These are phyloP conservation scores for Origma solitaria DNA, from an alignment of 2,113 vertebrate genomes.

Conservation along the genomic window DNA sequence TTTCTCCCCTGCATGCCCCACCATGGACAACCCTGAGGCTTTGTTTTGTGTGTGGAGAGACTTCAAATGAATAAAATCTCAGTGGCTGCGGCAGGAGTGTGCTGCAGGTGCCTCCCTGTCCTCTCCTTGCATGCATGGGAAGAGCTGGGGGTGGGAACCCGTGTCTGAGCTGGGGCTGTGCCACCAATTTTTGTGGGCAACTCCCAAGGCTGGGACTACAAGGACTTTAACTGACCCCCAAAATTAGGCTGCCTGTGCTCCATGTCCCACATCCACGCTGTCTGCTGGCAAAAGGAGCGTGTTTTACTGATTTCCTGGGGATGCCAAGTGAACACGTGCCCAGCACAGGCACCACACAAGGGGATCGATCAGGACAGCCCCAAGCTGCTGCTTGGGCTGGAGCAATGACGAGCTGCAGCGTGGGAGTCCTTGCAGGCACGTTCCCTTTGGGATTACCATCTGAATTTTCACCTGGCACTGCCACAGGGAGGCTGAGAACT, in stretches of 20 bases:
- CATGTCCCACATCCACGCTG: fast-evolving
- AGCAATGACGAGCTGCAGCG: fast-evolving
- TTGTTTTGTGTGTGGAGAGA: fast-evolving
- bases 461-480: neutral
- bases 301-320: neutral
- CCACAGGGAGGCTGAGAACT: neutral
- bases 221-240: neutral
- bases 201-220: neutral
- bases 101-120: neutral
- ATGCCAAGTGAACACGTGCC: neutral
- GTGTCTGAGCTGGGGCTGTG: fast-evolving
- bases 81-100: neutral
- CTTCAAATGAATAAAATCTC: neutral
- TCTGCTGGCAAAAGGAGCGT: fast-evolving
- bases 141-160: fast-evolving
- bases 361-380: neutral
- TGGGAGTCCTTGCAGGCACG: fast-evolving
- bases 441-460: neutral
- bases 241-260: neutral
- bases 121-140: neutral
- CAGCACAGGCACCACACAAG: fast-evolving
- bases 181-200: fast-evolving
- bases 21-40: neutral
- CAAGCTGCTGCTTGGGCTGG: neutral
- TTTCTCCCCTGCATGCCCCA: fast-evolving